Evolutionary conservation across 1,140 invertebrate species (phyloP).

Genomic region (Zaprionus kolodkinae): DNA sequence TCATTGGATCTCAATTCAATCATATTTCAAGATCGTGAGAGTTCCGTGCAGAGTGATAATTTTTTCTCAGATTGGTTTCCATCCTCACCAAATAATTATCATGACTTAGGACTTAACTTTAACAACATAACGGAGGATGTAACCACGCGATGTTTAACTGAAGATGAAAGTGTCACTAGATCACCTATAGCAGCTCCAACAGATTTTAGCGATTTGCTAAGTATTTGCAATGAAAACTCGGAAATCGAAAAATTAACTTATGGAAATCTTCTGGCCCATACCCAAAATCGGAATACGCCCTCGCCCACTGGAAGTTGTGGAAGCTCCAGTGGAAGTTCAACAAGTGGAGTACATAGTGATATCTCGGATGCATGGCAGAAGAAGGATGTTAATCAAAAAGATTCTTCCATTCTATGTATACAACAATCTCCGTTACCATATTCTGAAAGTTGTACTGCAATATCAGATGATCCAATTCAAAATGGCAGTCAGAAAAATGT

Average conservation of each 20-base stretch:
- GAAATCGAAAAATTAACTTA: constrained; percentile 52
- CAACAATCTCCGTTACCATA: background rate
- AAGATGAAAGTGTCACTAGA: constrained; percentile 9
- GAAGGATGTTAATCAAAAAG: constrained; percentile 18
- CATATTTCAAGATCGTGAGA: constrained; percentile 23
- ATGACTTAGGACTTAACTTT: constrained; percentile 54
- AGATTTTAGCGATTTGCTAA: constrained; percentile 53
- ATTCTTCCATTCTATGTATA: constrained; percentile 5
- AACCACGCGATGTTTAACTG: constrained; percentile 2
- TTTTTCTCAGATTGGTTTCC: constrained; percentile 39
- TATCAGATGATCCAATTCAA: constrained; percentile 33
- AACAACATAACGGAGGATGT: constrained; percentile 31
- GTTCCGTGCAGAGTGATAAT: constrained; percentile 28
- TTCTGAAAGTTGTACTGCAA: constrained; percentile 5
- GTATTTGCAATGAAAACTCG: constrained; percentile 51
- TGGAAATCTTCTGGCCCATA: constrained; percentile 42
- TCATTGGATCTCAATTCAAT: constrained; percentile 60
- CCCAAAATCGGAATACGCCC: constrained; percentile 60
- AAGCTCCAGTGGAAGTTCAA: constrained; percentile 63
- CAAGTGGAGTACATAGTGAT: constrained; percentile 74
- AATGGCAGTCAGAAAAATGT: constrained; percentile 9
- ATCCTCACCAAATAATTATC: constrained; percentile 9
- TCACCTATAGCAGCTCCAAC: constrained; percentile 20
- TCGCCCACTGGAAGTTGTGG: constrained; percentile 74
- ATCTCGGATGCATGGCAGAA: constrained; percentile 50